phyloP scores from a whole-genome alignment of 2,113 vertebrate genomes.

The Picathartes gymnocephalus region DNA sequence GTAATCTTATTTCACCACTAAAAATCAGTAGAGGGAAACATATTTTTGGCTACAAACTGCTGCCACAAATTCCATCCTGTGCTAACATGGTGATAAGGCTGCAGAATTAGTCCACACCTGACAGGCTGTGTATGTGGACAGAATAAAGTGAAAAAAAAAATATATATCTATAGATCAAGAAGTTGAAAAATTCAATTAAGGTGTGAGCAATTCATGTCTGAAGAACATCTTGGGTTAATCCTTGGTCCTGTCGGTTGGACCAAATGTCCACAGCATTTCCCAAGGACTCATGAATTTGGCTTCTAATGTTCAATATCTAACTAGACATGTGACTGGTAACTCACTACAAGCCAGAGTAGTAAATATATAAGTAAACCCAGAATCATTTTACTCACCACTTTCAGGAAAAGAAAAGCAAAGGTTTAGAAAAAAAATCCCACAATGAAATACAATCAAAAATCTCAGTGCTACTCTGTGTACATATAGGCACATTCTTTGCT shows the following conservation, averaged over 20 bases:
- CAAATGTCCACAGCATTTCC: background rate
- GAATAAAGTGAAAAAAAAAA: background rate
- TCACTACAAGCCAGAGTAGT: background rate
- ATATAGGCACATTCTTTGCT: background rate
- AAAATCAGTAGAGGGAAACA: background rate
- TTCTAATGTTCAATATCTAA: background rate
- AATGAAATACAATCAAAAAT: background rate
- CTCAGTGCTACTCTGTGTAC: background rate
- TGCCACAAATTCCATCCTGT: background rate
- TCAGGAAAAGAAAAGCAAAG: background rate
- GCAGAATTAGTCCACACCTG: background rate
- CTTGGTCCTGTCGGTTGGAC: background rate
- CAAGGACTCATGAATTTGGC: background rate
- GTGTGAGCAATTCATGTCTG: background rate
- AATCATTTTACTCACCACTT: background rate
- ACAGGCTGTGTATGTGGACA: background rate
- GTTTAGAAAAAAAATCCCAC: background rate
- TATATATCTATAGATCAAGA: background rate
- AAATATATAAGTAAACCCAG: background rate
- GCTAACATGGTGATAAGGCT: background rate
- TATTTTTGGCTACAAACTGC: background rate
- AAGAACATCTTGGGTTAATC: background rate
- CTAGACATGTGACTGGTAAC: background rate
- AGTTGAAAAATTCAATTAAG: background rate
- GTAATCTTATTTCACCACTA: background rate